phyloP scores from a whole-genome alignment of 2,113 vertebrate genomes.

The Physeter macrocephalus region DNA sequence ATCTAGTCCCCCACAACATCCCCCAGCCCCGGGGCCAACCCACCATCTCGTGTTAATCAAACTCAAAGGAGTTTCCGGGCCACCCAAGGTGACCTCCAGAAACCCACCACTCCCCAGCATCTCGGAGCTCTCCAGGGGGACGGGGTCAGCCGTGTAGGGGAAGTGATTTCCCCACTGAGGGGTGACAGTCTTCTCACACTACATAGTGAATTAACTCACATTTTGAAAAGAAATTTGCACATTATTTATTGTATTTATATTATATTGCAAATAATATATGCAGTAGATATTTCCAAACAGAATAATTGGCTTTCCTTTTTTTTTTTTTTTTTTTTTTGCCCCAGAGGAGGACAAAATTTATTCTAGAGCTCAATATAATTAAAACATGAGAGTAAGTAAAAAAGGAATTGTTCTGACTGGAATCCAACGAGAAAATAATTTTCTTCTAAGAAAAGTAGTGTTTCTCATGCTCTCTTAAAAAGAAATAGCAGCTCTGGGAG shows the following conservation, averaged over 20 bases:
- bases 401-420: constrained; percentile 1
- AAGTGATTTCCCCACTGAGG: background rate
- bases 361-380: background rate
- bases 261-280: background rate
- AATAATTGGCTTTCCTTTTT: background rate
- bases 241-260: background rate
- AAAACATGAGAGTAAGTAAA: background rate
- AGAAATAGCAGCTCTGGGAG: background rate
- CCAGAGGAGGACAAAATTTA: constrained; percentile 6
- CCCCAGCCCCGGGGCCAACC: no score
- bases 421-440: background rate
- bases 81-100: background rate
- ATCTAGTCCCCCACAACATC: background rate
- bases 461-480: background rate
- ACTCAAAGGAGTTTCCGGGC: background rate
- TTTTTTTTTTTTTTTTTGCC: background rate
- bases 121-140: background rate
- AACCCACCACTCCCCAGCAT: background rate
- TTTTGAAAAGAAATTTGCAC: background rate
- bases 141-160: background rate
- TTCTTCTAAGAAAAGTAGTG: background rate
- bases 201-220: background rate
- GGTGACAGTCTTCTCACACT: background rate
- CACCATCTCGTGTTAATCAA: background rate
- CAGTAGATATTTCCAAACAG: background rate